Base-by-base conservation (phyloP, 1,140 invertebrate genomes). In the Drosophila guanche region DNA sequence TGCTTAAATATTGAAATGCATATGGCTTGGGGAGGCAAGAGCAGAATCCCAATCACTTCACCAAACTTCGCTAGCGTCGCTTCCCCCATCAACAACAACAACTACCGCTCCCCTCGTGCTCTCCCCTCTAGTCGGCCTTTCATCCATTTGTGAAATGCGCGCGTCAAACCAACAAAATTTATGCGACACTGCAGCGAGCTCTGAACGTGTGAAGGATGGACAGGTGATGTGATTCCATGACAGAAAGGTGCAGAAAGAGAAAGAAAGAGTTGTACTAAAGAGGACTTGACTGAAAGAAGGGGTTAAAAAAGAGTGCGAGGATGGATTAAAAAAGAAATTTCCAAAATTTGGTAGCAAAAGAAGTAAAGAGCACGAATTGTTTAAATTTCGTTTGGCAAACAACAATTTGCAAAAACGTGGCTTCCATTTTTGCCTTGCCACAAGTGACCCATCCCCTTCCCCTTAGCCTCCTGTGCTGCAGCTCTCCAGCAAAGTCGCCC, bases 361-460 rank as follows among this genome's bases (percentile, higher is more conserved):
- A 33, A 63, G 53, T 70, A 58, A 58, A 70, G 42, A 65, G 67
- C 58, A 57, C 45, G 50, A 80, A 84, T 80, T 80, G 80, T 86
- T 84, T 85, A 76, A 76, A 84, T 80, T 84, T 79, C 76, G 59
- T 59, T 46, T 46, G 54, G 80, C 76, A 85, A 83, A 84, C 80
- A 85, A 76, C 71, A 80, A 80, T 76, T 84, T 74, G 55, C 55
- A 47, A 73, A 72, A 69, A 84, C 16, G 71, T 68, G 68, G 77
- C 68, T 81, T 86, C 80, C 86, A 86, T 76, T 86, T 66, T 65
- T 43, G 46, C 53, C 53, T 33, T 54, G 48, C 61, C 61, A 47
- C 61, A 54, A 68, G 48, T 55, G 27, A 23, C n/a, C 22, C 54
- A 54, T 46, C 53, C 53, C 20, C 27, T 20, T 41, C 12, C 3